Evolutionary conservation across 2,888 invertebrate species (phyloP).

Genomic region (Hyles lineata): DNA sequence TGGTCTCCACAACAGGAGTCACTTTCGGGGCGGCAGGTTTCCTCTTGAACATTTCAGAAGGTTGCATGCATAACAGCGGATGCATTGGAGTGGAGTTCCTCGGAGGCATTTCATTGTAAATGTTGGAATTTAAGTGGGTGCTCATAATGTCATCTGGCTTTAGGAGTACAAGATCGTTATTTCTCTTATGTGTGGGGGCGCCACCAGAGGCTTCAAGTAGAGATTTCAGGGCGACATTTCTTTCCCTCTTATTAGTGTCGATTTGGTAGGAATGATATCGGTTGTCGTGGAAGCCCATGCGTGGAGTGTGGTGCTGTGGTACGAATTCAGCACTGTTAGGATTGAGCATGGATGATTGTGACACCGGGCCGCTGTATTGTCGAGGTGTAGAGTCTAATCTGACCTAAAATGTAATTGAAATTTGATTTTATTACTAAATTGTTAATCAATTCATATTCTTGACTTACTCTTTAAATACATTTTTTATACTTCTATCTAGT

Average conservation of each 20-base stretch:
- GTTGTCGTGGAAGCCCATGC: background rate
- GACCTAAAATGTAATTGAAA: background rate
- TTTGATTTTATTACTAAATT: no score
- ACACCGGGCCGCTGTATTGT: background rate
- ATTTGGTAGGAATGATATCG: background rate
- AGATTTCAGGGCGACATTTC: conserved; percentile 61
- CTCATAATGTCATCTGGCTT: conserved; percentile 51
- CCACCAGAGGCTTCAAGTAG: conserved; percentile 44
- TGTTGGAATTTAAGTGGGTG: conserved; percentile 31
- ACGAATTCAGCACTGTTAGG: background rate
- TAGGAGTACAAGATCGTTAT: conserved; percentile 37
- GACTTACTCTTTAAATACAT: no score
- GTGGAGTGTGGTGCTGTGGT: background rate
- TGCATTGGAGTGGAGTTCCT: conserved; percentile 2
- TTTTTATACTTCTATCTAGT: no score
- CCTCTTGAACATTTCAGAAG: conserved; percentile 43
- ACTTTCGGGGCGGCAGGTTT: conserved; percentile 32
- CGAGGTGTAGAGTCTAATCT: background rate
- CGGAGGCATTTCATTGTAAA: conserved; percentile 33
- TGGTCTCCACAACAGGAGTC: background rate
- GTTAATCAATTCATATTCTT: no score
- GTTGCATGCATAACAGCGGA: conserved; percentile 35
- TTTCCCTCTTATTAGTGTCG: background rate
- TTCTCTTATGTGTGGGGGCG: conserved; percentile 28
- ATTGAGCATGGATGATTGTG: background rate